phyloP scores from a whole-genome alignment of 2,113 vertebrate species.

The Herpetotheres cachinnans region DNA sequence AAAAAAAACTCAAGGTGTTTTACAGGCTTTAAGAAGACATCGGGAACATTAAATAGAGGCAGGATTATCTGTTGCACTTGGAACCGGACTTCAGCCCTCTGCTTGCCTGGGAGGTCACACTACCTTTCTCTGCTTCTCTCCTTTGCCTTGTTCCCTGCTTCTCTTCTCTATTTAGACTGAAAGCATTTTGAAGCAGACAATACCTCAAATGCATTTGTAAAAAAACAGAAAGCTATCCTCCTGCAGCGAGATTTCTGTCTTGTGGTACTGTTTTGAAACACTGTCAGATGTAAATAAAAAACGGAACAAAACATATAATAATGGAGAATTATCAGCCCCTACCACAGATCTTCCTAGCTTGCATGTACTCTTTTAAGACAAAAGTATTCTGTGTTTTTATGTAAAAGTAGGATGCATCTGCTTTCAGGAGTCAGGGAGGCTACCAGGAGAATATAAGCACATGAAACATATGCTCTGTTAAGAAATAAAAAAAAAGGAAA shows the following conservation, averaged over 20 bases:
- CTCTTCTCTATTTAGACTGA: neutral
- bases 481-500: neutral
- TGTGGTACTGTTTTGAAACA: conserved; percentile 12
- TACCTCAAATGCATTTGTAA: neutral
- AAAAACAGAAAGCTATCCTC: neutral
- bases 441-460: neutral
- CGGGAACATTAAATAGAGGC: neutral
- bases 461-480: neutral
- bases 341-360: neutral
- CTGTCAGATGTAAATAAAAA: conserved; percentile 43
- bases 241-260: neutral
- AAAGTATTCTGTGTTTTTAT: neutral
- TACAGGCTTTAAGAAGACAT: neutral
- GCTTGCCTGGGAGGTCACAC: neutral
- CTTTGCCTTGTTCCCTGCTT: neutral
- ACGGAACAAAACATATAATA: neutral
- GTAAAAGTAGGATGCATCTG: neutral
- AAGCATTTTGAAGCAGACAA: conserved; percentile 22
- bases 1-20: neutral
- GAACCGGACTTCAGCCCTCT: neutral
- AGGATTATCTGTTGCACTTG: neutral
- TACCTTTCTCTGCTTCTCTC: neutral
- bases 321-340: neutral
- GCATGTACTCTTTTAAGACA: neutral
- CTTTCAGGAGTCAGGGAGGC: neutral